Conservation (phyloP, 2,113 vertebrate genomes). For the Lepisosteus oculatus region DNA sequence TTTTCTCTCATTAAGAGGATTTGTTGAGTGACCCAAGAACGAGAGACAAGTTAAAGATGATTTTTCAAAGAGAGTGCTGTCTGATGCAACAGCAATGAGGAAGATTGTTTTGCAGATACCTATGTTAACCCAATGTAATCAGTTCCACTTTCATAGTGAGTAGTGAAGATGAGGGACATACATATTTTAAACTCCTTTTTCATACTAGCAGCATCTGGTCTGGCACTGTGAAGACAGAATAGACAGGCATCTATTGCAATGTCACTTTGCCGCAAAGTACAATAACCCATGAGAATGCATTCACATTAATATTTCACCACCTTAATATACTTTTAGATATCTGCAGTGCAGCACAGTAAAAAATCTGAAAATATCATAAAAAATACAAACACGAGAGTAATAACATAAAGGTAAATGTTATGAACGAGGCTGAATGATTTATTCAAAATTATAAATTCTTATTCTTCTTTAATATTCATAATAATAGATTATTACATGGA, state of each 20-base stretch:
- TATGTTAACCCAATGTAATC: neutral
- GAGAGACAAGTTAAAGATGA: constrained; percentile 5
- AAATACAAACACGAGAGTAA: neutral
- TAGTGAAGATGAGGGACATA: constrained; percentile 15
- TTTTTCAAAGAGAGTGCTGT: neutral
- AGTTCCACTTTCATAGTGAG: neutral
- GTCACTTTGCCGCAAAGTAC: constrained; percentile 33
- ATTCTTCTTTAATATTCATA: neutral
- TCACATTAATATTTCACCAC: constrained; percentile 46
- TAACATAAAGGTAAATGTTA: neutral
- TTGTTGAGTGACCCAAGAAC: neutral
- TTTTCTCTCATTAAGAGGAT: constrained; percentile 18
- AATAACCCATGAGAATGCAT: constrained; percentile 41
- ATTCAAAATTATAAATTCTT: neutral
- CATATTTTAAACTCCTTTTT: constrained; percentile 36
- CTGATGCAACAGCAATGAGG: neutral
- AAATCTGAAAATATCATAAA: constrained; percentile 13
- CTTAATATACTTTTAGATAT: constrained; percentile 26
- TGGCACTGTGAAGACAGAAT: neutral
- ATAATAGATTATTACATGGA: neutral
- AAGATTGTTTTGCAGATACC: neutral
- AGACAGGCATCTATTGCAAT: constrained; percentile 28
- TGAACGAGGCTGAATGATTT: neutral
- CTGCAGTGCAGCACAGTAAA: constrained; percentile 37
- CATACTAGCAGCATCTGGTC: constrained; percentile 17